Evolutionary conservation across 2,888 invertebrate genomes (phyloP).

Genomic region (Ochropleura leucogaster): DNA sequence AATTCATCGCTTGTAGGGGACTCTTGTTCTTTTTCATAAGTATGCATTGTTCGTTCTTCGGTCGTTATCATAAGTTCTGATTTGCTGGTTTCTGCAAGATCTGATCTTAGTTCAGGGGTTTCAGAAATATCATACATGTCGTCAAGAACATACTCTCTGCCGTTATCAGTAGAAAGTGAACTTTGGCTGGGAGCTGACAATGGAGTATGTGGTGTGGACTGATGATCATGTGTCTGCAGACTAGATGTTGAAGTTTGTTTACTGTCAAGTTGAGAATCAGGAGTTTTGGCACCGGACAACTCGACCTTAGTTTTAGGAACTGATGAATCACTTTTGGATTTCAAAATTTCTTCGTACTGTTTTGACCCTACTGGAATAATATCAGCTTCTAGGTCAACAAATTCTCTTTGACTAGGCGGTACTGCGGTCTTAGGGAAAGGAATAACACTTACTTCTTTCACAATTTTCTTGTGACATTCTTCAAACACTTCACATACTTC

Average conservation of each 20-base stretch:
- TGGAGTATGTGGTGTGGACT: conserved; percentile 91
- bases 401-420: conserved; percentile 88
- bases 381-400: conserved; percentile 87
- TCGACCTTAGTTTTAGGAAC: conserved; percentile 88
- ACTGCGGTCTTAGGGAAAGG: conserved; percentile 87
- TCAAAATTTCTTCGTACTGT: conserved; percentile 88
- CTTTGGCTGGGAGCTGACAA: conserved; percentile 92
- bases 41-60: conserved; percentile 90
- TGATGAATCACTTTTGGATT: conserved; percentile 88
- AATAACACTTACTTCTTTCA: conserved; percentile 80
- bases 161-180: conserved; percentile 92
- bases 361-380: conserved; percentile 85
- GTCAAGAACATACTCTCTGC: conserved; percentile 91
- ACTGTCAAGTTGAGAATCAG: conserved; percentile 85
- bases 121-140: conserved; percentile 91
- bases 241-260: conserved; percentile 91
- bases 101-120: conserved; percentile 90
- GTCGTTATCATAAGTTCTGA: conserved; percentile 91
- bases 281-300: conserved; percentile 83
- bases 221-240: conserved; percentile 88
- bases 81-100: conserved; percentile 86
- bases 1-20: conserved; percentile 96
- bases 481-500: conserved; percentile 73
- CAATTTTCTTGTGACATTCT: conserved; percentile 80
- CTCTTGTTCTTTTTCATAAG: conserved; percentile 91